phyloP scores from a whole-genome alignment of 2,113 vertebrate species.

The Serilophus lunatus region DNA sequence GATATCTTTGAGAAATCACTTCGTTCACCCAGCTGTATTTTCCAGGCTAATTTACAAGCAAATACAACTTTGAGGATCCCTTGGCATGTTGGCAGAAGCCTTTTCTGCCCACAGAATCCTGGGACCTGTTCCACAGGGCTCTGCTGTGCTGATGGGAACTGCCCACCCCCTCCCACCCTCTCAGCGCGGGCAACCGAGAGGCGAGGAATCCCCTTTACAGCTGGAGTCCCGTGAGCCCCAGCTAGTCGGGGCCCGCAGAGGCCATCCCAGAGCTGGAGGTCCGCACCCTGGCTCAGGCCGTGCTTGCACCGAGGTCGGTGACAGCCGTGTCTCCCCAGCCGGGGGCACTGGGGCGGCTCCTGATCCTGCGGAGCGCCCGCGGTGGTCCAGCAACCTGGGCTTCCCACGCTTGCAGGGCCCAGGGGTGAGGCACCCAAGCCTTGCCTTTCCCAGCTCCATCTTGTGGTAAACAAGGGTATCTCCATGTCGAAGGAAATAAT shows the following conservation, averaged over 20 bases:
- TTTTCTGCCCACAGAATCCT: accelerated
- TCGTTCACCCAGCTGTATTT: neutral
- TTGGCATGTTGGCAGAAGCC: neutral
- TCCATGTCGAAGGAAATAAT: neutral
- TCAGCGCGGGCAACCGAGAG: accelerated
- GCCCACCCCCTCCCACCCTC: accelerated
- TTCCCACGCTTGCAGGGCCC: accelerated
- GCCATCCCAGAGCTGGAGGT: neutral
- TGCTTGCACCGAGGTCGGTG: neutral
- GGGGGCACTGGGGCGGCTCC: neutral
- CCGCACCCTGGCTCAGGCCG: accelerated
- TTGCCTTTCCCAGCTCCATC: neutral
- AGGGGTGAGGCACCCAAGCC: accelerated
- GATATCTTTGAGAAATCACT: neutral
- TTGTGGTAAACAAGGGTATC: neutral
- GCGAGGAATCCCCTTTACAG: neutral
- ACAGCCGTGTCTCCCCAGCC: neutral
- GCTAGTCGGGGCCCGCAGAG: accelerated
- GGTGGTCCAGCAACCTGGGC: accelerated
- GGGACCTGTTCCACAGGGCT: neutral
- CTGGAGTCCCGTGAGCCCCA: neutral
- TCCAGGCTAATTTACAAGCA: too few relatives aligned
- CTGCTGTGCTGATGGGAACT: too few relatives aligned
- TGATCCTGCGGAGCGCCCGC: accelerated
- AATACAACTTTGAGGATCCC: neutral